Evolutionary conservation across 2,888 invertebrate genomes (phyloP), one percentile per base, ranked within the genome.

Genomic region (Xanthia icteritia): DNA sequence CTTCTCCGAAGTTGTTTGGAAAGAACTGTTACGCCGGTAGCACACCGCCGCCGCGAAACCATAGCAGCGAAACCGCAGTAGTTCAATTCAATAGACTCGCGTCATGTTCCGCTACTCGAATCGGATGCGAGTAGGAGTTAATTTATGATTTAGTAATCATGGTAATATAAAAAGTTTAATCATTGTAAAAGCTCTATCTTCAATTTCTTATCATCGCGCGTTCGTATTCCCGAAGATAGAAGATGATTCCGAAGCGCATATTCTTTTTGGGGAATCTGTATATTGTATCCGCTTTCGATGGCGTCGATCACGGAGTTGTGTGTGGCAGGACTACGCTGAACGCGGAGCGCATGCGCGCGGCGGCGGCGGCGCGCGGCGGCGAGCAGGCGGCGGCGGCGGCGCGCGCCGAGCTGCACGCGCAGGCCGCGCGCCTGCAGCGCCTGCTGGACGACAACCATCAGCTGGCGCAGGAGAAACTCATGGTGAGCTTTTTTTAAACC

Each of bases 321-420:
- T 66, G 23, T 23, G 45, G 15, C n/a, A 68, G 75, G 74, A 17
- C 1, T 8, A 48, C 74, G 85, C 94, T 98, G 90, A 97, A 97
- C 88, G 94, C 97, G 5, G 98, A 98, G 92, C 97, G 97, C n/a
- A 94, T 97, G 0, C 97, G 97, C 77, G 95, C 97, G 61, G 97
- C 97, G 86, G 97, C 97, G 83, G 95, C 80, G 61, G 91, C 97
- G 86, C 96, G 97, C 64, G 96, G 97, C 27, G 98, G 73, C 91
- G 97, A 91, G 75, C 83, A 97, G 87, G 95, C 97, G 51, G 97
- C 97, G 85, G 98, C 98, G 82, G 95, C 97, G 79, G 92, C 97
- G 87, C 96, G 97, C 72, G 96, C 97, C 15, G 98, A 98, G 90
- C 90, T 97, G 70, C 97, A 97, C 91, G 97, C 97, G 27, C 94